These are phyloP conservation scores for Sycophaga agraensis DNA, from an alignment of 1,140 invertebrate species.

Conservation along the genomic window DNA sequence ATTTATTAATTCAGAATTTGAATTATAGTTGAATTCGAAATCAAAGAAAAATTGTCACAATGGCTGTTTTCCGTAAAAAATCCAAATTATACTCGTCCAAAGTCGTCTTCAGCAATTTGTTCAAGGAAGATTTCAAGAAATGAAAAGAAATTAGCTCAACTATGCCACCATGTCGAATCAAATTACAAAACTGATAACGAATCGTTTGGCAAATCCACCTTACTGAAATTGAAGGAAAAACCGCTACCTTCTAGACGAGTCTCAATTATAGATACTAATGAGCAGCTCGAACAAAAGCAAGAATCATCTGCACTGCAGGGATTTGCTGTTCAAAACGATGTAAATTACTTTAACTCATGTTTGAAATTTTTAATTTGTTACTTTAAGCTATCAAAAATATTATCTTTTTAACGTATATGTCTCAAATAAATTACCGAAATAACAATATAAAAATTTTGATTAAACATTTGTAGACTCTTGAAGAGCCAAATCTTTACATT, in stretches of 20 bases:
- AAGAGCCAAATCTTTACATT: constrained; percentile 66
- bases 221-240: constrained; percentile 44
- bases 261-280: too few relatives aligned
- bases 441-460: neutral
- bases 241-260: too few relatives aligned
- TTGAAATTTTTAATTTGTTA: neutral
- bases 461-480: constrained; percentile 64
- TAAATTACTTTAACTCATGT: constrained; percentile 41
- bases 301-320: too few relatives aligned
- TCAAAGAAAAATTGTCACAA: neutral
- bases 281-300: too few relatives aligned
- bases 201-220: neutral
- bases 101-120: neutral
- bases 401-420: too few relatives aligned
- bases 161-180: neutral
- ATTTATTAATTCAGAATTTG: neutral
- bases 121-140: neutral
- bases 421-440: neutral
- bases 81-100: neutral
- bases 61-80: neutral
- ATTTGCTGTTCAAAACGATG: constrained; percentile 69
- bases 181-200: neutral
- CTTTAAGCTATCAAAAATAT: too few relatives aligned
- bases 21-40: neutral
- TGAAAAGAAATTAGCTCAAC: neutral